Percentiles rank a stretch among this genome's conserved stretches.
Evolutionary conservation across 2,888 invertebrate genomes (phyloP).

Genomic region (Salpingus planirostris): DNA sequence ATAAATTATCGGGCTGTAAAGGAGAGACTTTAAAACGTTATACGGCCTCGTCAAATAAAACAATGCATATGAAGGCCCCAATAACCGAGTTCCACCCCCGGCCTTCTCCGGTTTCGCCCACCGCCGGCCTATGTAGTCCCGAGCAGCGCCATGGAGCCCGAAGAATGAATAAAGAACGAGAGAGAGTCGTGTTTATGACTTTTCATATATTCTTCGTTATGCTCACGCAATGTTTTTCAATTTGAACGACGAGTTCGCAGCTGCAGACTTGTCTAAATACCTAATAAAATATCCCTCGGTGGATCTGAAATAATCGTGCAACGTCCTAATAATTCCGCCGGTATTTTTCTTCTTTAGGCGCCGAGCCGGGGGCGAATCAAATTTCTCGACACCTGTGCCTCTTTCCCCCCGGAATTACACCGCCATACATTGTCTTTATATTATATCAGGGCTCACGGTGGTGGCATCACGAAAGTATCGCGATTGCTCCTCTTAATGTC

Average conservation of each 20-base stretch:
- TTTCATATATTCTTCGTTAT: conserved; percentile 30
- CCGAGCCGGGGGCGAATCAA: conserved; percentile 23
- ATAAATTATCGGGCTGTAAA: conserved; percentile 29
- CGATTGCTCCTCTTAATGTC: conserved; percentile 26
- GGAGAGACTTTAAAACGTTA: conserved; percentile 19
- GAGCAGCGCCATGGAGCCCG: too few relatives aligned
- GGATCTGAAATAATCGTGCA: conserved; percentile 6
- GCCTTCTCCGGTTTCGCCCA: conserved; percentile 25
- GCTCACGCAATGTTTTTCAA: conserved; percentile 38
- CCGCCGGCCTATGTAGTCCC: too few relatives aligned
- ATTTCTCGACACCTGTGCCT: conserved; percentile 28
- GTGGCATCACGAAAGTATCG: conserved; percentile 25
- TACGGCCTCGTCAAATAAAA: conserved; percentile 25
- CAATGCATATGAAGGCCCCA: conserved; percentile 21
- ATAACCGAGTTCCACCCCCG: conserved; percentile 21
- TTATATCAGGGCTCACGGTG: too few relatives aligned
- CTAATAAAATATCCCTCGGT: conserved; percentile 31
- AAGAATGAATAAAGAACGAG: too few relatives aligned
- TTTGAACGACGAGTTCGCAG: conserved; percentile 31
- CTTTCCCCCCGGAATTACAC: conserved; percentile 26
- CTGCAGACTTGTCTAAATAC: conserved; percentile 33
- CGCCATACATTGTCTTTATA: conserved; percentile 35
- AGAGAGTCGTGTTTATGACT: conserved; percentile 31
- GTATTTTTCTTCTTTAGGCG: conserved; percentile 20
- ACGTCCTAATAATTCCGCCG: conserved; percentile 18